These are phyloP conservation scores for Brachypterus glaber DNA, from an alignment of 2,888 invertebrate species.

Conservation along the genomic window DNA sequence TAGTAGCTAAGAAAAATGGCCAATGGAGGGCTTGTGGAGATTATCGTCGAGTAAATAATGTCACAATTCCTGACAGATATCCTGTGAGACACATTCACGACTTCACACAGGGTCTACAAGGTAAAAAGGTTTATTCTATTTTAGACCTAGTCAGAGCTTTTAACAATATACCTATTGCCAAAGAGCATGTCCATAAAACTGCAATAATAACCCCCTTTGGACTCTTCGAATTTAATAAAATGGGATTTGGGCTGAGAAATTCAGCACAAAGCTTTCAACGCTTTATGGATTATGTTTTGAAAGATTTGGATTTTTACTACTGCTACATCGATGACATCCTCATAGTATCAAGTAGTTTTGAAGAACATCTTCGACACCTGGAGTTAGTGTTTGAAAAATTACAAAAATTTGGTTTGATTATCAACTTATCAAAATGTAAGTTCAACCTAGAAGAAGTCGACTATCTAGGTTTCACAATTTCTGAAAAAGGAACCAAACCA, in stretches of 20 bases:
- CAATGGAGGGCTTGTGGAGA: conserved; percentile 32
- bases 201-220: conserved; percentile 22
- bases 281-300: conserved; percentile 30
- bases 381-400: conserved; percentile 22
- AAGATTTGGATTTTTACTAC: conserved; percentile 28
- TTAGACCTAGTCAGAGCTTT: conserved; percentile 32
- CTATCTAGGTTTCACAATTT: conserved; percentile 27
- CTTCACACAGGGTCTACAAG: conserved; percentile 24
- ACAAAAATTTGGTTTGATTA: conserved; percentile 22
- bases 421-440: conserved; percentile 30
- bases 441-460: conserved; percentile 22
- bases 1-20: conserved; percentile 27
- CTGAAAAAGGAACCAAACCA: conserved; percentile 26
- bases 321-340: conserved; percentile 33
- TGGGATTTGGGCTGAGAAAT: conserved; percentile 35
- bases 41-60: conserved; percentile 27
- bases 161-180: conserved; percentile 30
- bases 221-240: conserved; percentile 26
- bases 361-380: conserved; percentile 26
- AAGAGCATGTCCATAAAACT: conserved; percentile 21
- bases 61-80: conserved; percentile 27
- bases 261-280: conserved; percentile 36
- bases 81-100: conserved; percentile 30
- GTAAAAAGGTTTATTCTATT: conserved; percentile 25
- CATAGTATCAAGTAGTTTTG: conserved; percentile 23